Base-by-base conservation (phyloP, 2,888 invertebrate species). In the Spatulosminthurus flaviceps region DNA sequence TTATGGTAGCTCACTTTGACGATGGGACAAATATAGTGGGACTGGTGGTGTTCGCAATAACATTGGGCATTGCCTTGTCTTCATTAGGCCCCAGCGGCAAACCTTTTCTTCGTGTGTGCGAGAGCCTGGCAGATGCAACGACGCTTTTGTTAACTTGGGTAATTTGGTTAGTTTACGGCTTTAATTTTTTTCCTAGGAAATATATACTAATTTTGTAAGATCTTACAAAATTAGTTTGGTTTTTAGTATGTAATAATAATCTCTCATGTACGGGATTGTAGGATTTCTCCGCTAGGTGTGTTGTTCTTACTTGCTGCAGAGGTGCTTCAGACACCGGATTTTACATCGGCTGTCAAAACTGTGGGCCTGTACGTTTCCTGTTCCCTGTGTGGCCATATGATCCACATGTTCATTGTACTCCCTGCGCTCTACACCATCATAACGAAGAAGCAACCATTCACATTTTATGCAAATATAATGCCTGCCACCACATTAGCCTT, bases 401-500 rank as follows among this genome's bases (percentile, higher is more conserved):
- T 97, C 73, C 98, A 98, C 87, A 97, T 97, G 9, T 93, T 97
- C 86, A 92, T 97, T 21, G 92, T 97, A 0, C 90, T 98, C 78
- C 96, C 97, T 1, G 87, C 93, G 0, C 90, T 98, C 73, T 98
- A 94, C 89, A 93, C 95, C 85, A 85, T 95, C 83, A 91, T 92
- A 64, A 94, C 94, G 0, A 91, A 94, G 86, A 93, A 92, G 83
- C 90, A 96, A 82, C 98, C 98, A 0, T 93, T 95, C 87, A 90
- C 90, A 78, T 94, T 92, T 85, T 91, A 95, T 77, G 92, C 91
- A 5, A 93, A 93, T 87, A 92, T 96, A 90, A 93, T 94, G 82
- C 95, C 96, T 86, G 97, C 97, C n/a, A 89, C 97, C 88, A 94
- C 95, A 1, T 97, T 97, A 0, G 97, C 97, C 51, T 97, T 98